Conservation (phyloP, 35 echinoderm and acorn worm genomes). For the Diadema setosum region DNA sequence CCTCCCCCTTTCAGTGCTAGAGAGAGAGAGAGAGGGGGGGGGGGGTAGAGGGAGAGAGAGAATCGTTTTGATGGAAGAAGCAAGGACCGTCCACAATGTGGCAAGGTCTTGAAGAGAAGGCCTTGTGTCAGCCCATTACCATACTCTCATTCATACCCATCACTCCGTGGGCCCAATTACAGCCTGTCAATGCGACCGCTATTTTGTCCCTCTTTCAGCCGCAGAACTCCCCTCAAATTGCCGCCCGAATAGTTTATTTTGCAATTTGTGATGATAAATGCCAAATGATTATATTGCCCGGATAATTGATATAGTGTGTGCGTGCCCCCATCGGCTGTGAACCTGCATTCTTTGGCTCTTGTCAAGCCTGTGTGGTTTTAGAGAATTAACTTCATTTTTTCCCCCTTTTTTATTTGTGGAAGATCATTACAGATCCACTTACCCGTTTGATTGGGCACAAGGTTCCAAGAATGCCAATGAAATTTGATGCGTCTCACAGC, state of each 20-base stretch:
- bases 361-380: no score
- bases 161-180: conserved; percentile 1
- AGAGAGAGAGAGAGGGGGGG: no score
- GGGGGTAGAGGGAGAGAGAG: background rate
- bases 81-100: background rate
- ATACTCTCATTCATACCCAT: background rate
- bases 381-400: no score
- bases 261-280: conserved; percentile 30
- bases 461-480: no score
- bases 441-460: no score
- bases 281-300: background rate
- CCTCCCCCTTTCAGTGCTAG: background rate
- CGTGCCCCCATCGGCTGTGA: background rate
- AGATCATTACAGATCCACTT: no score
- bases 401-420: no score
- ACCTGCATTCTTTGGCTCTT: background rate
- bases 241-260: background rate
- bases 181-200: background rate
- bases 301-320: conserved; percentile 3
- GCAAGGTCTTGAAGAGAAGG: background rate
- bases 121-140: conserved; percentile 4
- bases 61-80: background rate
- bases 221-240: background rate
- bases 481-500: no score
- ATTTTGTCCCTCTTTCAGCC: background rate